These are phyloP conservation scores for Phalanger gymnotis DNA, from an alignment of 2,797 vertebrate species.

Conservation along the genomic window DNA sequence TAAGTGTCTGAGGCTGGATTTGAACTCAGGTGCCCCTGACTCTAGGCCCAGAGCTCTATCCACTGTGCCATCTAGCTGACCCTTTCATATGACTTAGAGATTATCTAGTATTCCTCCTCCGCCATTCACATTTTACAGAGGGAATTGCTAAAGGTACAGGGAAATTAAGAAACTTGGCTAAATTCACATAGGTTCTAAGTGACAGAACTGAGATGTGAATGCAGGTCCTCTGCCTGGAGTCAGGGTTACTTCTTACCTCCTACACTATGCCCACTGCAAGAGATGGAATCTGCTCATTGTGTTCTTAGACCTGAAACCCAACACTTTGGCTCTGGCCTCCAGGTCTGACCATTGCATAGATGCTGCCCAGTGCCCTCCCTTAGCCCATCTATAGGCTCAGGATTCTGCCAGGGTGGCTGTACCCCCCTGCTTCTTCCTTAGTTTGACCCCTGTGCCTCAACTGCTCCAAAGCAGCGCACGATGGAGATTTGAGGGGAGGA, in stretches of 20 bases:
- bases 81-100: background rate
- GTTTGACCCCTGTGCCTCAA: background rate
- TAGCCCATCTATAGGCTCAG: background rate
- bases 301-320: background rate
- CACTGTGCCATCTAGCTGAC: background rate
- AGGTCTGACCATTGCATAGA: background rate
- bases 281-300: background rate
- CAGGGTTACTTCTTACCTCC: background rate
- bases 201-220: background rate
- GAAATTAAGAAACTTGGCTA: background rate
- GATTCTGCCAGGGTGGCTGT: background rate
- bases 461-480: background rate
- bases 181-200: background rate
- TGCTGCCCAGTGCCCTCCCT: background rate
- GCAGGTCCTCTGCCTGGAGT: background rate
- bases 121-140: background rate
- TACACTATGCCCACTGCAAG: background rate
- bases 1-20: background rate
- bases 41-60: background rate
- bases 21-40: background rate
- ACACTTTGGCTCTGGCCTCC: background rate
- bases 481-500: background rate
- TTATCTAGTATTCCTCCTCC: background rate
- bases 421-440: background rate
- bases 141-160: background rate